Evolutionary conservation across 2,797 vertebrate genomes (phyloP).

Genomic region (Alosa sapidissima): DNA sequence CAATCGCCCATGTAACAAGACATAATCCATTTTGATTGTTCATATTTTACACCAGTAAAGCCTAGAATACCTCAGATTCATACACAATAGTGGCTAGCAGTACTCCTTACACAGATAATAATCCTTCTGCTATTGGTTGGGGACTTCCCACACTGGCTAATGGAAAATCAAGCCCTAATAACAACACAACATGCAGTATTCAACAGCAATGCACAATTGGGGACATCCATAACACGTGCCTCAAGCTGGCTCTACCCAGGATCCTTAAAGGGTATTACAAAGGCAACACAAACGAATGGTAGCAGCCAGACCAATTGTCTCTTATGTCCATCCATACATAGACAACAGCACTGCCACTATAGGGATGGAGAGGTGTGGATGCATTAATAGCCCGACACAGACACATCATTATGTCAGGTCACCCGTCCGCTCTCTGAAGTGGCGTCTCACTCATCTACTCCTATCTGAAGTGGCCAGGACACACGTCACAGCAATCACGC

Average conservation of each 20-base stretch:
- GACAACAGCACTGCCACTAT: background rate
- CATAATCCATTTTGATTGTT: no score
- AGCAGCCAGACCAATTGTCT: background rate
- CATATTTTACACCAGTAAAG: no score
- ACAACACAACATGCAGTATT: no score
- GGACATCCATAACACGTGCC: no score
- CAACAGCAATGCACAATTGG: no score
- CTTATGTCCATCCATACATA: background rate
- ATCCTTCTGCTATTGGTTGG: no score
- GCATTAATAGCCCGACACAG: background rate
- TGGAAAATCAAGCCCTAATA: no score
- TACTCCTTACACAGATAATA: background rate
- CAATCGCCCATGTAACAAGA: no score
- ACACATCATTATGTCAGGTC: background rate
- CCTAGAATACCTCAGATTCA: no score
- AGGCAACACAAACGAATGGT: background rate
- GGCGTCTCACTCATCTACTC: background rate
- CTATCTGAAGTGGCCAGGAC: background rate
- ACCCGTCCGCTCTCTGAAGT: background rate
- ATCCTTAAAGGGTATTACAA: background rate
- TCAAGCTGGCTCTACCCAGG: no score
- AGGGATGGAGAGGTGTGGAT: background rate
- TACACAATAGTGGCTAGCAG: background rate
- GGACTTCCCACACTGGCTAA: no score
- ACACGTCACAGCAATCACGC: background rate